Conservation (phyloP, 2,888 invertebrate species). For the Rotaria sp. region DNA sequence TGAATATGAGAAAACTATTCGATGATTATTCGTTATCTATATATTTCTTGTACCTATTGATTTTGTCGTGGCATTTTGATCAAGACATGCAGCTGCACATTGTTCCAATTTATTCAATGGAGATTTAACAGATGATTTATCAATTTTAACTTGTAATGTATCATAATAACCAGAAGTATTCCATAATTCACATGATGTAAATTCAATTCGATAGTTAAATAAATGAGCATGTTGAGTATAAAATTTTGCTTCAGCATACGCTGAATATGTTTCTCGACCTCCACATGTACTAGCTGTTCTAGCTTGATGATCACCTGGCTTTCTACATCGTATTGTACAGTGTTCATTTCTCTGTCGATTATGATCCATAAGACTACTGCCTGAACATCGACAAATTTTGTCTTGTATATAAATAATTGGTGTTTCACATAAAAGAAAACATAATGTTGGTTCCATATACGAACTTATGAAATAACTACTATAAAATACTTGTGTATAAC, state of each 20-base stretch:
- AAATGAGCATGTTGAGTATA: background rate
- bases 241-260: background rate
- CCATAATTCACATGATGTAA: background rate
- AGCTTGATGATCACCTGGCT: too few species aligned
- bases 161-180: background rate
- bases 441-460: background rate
- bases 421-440: constrained; percentile 2
- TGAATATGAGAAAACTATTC: too few species aligned
- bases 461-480: background rate
- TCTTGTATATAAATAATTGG: background rate
- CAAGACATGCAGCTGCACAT: background rate
- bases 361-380: background rate
- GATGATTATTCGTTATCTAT: too few species aligned
- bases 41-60: background rate
- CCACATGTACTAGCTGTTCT: background rate
- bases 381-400: background rate
- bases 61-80: background rate
- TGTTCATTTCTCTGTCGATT: background rate
- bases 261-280: background rate
- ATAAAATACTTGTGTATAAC: background rate
- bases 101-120: background rate
- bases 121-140: background rate
- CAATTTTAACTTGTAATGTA: background rate
- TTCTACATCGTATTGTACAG: background rate
- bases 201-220: background rate